Evolutionary conservation across 1,140 invertebrate species (phyloP).

Genomic region (Helicoverpa zea): DNA sequence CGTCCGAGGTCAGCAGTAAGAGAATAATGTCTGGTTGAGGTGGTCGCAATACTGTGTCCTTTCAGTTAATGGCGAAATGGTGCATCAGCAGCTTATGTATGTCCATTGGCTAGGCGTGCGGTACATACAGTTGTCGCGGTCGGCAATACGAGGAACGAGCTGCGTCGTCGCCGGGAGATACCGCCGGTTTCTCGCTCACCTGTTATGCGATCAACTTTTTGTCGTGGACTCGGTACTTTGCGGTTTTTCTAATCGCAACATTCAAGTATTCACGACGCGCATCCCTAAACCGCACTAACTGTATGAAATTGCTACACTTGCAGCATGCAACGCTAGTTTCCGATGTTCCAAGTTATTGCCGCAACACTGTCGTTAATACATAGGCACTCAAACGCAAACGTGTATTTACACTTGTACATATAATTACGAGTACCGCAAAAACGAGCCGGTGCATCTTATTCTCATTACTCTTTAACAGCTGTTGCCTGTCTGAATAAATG

Average conservation of each 20-base stretch:
- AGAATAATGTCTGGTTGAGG: conserved; percentile 3
- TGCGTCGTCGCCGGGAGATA: conserved; percentile 40
- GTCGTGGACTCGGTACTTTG: conserved; percentile 56
- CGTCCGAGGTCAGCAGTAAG: background rate
- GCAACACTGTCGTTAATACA: conserved; percentile 65
- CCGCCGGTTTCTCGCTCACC: conserved; percentile 59
- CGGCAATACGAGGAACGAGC: conserved; percentile 28
- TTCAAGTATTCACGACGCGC: conserved; percentile 62
- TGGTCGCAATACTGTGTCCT: conserved; percentile 9
- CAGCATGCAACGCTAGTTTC: conserved; percentile 53
- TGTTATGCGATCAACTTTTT: conserved; percentile 67
- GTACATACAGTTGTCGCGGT: background rate
- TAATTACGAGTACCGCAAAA: conserved; percentile 46
- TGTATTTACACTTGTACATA: conserved; percentile 58
- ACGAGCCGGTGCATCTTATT: conserved; percentile 35
- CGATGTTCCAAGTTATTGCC: conserved; percentile 60
- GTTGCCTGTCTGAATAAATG: conserved; percentile 35
- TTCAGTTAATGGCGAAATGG: background rate
- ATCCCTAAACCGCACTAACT: conserved; percentile 70
- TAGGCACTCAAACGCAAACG: conserved; percentile 56
- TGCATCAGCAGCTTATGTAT: background rate
- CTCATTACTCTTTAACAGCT: conserved; percentile 37
- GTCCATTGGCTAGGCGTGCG: background rate
- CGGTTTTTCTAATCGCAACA: conserved; percentile 67
- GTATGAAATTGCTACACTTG: conserved; percentile 67